Percentiles rank a stretch among this genome's conserved stretches.
phyloP scores from a whole-genome alignment of 2,797 vertebrate genomes.

The Phalloptychus januarius region DNA sequence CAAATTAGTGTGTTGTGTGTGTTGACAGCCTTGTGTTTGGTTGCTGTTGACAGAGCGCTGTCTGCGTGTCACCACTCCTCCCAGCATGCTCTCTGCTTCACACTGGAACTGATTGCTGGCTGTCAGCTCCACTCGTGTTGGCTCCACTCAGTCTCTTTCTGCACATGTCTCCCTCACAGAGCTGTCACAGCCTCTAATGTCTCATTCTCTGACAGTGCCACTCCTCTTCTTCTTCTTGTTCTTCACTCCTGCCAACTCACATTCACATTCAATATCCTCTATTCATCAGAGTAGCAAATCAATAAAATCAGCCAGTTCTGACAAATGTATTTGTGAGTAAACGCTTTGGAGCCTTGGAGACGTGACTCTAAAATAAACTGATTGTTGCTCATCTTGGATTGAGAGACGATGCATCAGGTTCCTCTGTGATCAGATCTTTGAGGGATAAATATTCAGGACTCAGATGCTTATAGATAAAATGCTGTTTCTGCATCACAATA shows the following conservation, averaged over 20 bases:
- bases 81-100: slow-evolving; percentile 60
- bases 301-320: slow-evolving; percentile 50
- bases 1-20: slow-evolving; percentile 36
- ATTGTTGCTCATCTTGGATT: slow-evolving; percentile 20
- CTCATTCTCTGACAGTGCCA: slow-evolving; percentile 43
- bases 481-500: background rate
- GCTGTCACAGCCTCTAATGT: slow-evolving; percentile 56
- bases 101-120: slow-evolving; percentile 53
- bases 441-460: slow-evolving; percentile 28
- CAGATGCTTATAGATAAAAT: slow-evolving; percentile 13
- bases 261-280: slow-evolving; percentile 45
- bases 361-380: slow-evolving; percentile 18
- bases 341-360: slow-evolving; percentile 34
- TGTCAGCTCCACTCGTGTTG: slow-evolving; percentile 57
- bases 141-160: slow-evolving; percentile 20
- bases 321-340: slow-evolving; percentile 68
- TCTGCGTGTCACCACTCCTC: slow-evolving; percentile 37
- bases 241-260: slow-evolving; percentile 12
- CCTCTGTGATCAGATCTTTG: slow-evolving; percentile 7
- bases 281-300: slow-evolving; percentile 49
- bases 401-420: background rate
- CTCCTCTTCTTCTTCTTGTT: slow-evolving; percentile 20
- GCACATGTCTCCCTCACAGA: slow-evolving; percentile 15
- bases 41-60: slow-evolving; percentile 44
- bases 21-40: slow-evolving; percentile 37